These are phyloP conservation scores for Melanaphis sacchari DNA, from an alignment of 1,140 invertebrate species.

Conservation along the genomic window DNA sequence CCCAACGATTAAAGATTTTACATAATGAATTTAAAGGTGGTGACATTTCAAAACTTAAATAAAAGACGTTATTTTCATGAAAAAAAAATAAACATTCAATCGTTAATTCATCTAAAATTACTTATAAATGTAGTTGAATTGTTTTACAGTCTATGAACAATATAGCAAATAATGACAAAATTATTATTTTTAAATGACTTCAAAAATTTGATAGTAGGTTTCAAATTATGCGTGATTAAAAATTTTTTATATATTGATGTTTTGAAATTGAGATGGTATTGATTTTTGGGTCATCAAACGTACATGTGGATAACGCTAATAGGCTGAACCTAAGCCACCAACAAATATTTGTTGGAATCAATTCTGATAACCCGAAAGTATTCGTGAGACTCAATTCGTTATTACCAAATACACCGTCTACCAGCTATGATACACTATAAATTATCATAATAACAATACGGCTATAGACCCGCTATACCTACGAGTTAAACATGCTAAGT, in stretches of 20 bases:
- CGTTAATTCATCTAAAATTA: not conserved
- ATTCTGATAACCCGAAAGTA: no score
- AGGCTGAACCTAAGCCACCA: not conserved
- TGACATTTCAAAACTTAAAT: not conserved
- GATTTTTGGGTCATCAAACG: not conserved
- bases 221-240: not conserved
- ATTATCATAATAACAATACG: not conserved
- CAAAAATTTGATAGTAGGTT: not conserved
- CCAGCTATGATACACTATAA: not conserved
- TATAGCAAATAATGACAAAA: constrained; percentile 8
- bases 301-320: not conserved
- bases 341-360: not conserved
- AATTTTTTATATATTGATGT: not conserved
- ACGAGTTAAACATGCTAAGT: not conserved
- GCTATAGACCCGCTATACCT: not conserved
- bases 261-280: no score
- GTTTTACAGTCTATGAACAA: not conserved
- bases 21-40: not conserved
- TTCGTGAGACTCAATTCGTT: not conserved
- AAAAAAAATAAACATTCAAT: not conserved
- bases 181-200: not conserved
- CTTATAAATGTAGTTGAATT: no score
- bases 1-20: not conserved
- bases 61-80: not conserved
- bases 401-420: not conserved